Evolutionary conservation across 2,797 vertebrate species (phyloP).

Genomic region (Enteromius unitaeniatus): DNA sequence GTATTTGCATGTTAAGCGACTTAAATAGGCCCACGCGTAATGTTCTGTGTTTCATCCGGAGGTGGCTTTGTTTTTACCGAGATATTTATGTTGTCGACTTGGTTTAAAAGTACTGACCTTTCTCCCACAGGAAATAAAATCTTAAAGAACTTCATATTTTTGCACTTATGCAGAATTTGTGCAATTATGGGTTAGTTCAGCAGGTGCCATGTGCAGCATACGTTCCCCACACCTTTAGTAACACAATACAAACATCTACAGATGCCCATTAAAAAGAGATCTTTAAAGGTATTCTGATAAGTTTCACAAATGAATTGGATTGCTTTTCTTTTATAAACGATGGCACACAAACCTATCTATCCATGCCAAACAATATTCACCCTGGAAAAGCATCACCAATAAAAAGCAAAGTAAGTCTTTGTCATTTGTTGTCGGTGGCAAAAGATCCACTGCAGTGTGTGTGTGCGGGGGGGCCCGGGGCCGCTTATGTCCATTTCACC

Average conservation of each 20-base stretch:
- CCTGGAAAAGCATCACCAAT: neutral
- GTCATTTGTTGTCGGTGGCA: constrained; percentile 12
- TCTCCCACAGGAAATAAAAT: neutral
- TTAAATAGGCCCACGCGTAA: neutral
- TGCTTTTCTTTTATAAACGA: neutral
- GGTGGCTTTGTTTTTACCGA: neutral
- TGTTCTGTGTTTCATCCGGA: neutral
- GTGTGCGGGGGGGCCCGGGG: neutral
- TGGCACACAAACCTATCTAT: neutral
- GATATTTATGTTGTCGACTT: neutral
- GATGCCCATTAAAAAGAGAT: neutral
- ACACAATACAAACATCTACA: no score
- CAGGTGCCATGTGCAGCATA: neutral
- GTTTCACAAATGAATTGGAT: no score
- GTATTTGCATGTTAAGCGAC: neutral
- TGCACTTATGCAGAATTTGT: neutral
- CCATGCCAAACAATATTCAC: neutral
- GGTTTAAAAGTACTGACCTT: neutral
- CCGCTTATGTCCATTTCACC: constrained; percentile 38
- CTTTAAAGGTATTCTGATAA: neutral
- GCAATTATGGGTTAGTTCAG: neutral
- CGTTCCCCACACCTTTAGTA: neutral
- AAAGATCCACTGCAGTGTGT: neutral
- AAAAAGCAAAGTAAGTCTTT: neutral
- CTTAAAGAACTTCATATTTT: neutral